These are phyloP conservation scores for Falco columbarius DNA, from an alignment of 2,797 vertebrate species.

Conservation along the genomic window DNA sequence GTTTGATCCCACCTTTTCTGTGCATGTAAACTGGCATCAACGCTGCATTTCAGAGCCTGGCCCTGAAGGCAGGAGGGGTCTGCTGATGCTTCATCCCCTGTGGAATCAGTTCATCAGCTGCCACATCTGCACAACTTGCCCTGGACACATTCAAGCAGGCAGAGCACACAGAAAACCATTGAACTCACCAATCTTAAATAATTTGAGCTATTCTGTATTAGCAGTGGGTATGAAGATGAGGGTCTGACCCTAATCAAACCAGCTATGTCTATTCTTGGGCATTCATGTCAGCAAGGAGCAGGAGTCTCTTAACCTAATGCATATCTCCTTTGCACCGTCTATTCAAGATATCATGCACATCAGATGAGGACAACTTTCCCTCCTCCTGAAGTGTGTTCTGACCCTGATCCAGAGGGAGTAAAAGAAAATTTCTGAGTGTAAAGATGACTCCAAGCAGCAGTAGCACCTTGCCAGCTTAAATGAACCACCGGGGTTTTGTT, in stretches of 20 bases:
- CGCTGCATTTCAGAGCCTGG: background rate
- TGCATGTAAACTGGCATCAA: background rate
- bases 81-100: background rate
- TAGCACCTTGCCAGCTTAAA: background rate
- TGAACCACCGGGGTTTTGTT: background rate
- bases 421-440: background rate
- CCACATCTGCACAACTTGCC: background rate
- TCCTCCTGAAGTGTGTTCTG: background rate
- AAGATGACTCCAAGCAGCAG: background rate
- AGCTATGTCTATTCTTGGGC: background rate
- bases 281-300: background rate
- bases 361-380: background rate
- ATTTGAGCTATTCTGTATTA: background rate
- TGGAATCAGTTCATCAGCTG: background rate
- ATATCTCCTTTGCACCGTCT: background rate
- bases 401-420: background rate
- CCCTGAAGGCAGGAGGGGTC: background rate
- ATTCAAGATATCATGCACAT: background rate
- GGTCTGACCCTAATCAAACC: background rate
- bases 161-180: background rate
- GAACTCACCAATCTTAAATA: background rate
- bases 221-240: background rate
- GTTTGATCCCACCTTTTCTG: background rate
- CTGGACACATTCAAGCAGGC: background rate
- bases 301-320: background rate